Evolutionary conservation across 2,888 invertebrate species (phyloP).

Genomic region (Cerastis leucographa): DNA sequence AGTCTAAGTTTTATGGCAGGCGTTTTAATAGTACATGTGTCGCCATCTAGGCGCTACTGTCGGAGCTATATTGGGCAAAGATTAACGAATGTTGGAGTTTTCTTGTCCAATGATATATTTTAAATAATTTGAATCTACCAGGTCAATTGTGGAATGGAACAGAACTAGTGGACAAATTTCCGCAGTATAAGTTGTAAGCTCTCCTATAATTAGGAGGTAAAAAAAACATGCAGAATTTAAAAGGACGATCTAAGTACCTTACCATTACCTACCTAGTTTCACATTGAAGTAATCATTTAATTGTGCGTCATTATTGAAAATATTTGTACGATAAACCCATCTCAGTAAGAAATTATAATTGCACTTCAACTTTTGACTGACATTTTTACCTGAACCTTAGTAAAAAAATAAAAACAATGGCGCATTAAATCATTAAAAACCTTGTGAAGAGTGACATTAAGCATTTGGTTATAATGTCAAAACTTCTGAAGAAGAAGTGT

Average conservation of each 20-base stretch:
- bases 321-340: not conserved
- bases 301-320: not conserved
- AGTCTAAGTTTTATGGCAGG: constrained; percentile 25
- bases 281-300: not conserved
- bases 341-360: not conserved
- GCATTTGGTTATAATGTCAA: no score
- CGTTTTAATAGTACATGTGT: constrained; percentile 30
- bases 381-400: not conserved
- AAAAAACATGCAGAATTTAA: no score
- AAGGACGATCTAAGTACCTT: no score
- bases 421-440: not conserved
- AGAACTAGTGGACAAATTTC: not conserved
- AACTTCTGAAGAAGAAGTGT: no score
- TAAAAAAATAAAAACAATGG: not conserved
- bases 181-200: not conserved
- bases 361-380: not conserved
- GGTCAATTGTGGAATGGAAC: not conserved
- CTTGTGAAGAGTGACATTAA: not conserved
- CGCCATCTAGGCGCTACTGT: constrained; percentile 36
- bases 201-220: not conserved
- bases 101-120: not conserved
- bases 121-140: not conserved
- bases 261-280: no score
- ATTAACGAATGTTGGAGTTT: not conserved
- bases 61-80: not conserved